Conservation (phyloP, 2,113 vertebrate species). For the Cynoglossus semilaevis region DNA sequence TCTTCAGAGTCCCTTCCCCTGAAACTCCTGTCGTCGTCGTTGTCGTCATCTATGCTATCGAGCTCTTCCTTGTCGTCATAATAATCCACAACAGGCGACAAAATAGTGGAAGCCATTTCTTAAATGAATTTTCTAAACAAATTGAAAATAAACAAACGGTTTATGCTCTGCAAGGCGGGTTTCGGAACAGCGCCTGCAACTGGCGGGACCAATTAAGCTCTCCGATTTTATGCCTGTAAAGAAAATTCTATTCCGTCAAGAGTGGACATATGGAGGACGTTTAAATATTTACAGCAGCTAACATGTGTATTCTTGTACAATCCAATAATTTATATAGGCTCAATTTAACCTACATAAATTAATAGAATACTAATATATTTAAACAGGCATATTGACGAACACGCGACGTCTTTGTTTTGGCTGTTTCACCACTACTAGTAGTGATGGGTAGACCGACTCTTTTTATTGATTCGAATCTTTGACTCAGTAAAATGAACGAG, state of each 20-base stretch:
- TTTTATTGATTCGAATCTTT: too few relatives aligned
- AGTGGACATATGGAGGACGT: background rate
- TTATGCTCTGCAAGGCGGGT: constrained; percentile 63
- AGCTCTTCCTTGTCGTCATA: constrained; percentile 94
- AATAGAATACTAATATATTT: fast-evolving
- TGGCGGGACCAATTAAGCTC: constrained; percentile 46
- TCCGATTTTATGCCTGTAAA: constrained; percentile 47
- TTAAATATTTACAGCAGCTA: too few relatives aligned
- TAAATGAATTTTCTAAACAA: constrained; percentile 65
- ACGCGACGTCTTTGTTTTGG: constrained; percentile 22
- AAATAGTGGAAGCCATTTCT: constrained; percentile 85
- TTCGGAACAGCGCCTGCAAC: constrained; percentile 68
- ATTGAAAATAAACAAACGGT: constrained; percentile 66
- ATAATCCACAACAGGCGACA: constrained; percentile 87
- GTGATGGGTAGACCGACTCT: too few relatives aligned
- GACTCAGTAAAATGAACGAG: too few relatives aligned
- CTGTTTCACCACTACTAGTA: background rate
- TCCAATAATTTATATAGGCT: fast-evolving
- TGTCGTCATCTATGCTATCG: constrained; percentile 91
- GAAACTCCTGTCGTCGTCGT: constrained; percentile 91
- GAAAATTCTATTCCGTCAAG: background rate
- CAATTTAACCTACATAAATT: fast-evolving
- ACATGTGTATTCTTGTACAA: fast-evolving
- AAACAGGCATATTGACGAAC: constrained; percentile 30
- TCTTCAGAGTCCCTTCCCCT: constrained; percentile 92